These are phyloP conservation scores for Danionella cerebrum DNA, from an alignment of 2,113 vertebrate species.

Conservation along the genomic window DNA sequence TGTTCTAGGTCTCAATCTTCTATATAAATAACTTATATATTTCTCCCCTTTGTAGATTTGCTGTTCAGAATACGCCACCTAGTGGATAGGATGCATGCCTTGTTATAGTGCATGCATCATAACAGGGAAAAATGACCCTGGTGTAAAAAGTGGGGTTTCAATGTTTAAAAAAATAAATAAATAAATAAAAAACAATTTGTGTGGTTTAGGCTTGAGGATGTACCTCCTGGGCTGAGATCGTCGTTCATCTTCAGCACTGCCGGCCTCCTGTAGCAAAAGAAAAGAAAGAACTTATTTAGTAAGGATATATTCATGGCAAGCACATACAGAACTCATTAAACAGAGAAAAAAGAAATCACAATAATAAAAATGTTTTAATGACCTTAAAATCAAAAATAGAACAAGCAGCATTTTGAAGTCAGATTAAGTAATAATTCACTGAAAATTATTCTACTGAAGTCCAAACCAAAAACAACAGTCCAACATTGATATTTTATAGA, in stretches of 20 bases:
- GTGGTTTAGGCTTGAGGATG: constrained; percentile 39
- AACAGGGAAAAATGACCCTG: neutral
- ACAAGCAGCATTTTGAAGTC: too few species aligned
- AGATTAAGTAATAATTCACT: too few species aligned
- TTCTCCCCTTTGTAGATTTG: neutral
- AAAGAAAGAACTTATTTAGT: too few species aligned
- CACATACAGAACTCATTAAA: too few species aligned
- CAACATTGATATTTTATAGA: too few species aligned
- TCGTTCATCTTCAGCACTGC: constrained; percentile 89
- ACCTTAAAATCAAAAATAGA: too few species aligned
- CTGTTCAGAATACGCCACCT: neutral
- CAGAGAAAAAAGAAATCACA: too few species aligned
- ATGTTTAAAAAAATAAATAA: neutral
- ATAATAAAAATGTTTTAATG: too few species aligned
- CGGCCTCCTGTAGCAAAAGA: constrained; percentile 85
- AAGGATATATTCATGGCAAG: too few species aligned
- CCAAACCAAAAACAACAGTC: too few species aligned
- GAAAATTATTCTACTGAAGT: too few species aligned
- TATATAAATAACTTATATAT: neutral
- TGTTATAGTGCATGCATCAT: neutral
- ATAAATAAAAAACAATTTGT: neutral
- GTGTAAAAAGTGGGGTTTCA: neutral
- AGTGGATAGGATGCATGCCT: neutral
- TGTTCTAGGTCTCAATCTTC: neutral
- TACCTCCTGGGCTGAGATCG: constrained; percentile 89